Evolutionary conservation across 1,140 invertebrate species (phyloP).

Genomic region (Arion vulgaris): DNA sequence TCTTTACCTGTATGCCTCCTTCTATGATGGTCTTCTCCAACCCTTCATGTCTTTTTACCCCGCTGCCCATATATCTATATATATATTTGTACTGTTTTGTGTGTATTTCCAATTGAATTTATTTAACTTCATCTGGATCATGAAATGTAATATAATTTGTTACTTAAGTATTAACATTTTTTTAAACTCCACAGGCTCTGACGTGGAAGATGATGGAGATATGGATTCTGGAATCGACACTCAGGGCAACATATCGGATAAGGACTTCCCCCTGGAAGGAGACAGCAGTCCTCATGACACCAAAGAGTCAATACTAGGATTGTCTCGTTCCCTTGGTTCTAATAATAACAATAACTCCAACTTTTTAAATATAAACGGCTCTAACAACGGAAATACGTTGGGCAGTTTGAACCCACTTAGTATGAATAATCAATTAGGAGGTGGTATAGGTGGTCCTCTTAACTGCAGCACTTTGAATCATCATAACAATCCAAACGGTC

Average conservation of each 20-base stretch:
- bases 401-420: conserved; percentile 2
- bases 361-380: conserved; percentile 40
- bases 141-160: no score
- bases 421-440: neutral
- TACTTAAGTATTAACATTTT: no score
- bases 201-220: conserved; percentile 64
- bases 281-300: conserved; percentile 56
- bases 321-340: conserved; percentile 47
- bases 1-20: no score
- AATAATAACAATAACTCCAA: conserved; percentile 50
- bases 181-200: conserved; percentile 63
- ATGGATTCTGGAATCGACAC: conserved; percentile 62
- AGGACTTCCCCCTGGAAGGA: conserved; percentile 60
- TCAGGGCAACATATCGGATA: conserved; percentile 59
- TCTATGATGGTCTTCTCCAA: no score
- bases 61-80: no score
- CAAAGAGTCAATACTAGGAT: conserved; percentile 58
- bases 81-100: no score
- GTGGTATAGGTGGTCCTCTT: conserved; percentile 2
- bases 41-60: no score
- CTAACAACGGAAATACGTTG: conserved; percentile 7
- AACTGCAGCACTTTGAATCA: conserved; percentile 21
- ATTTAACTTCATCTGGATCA: no score
- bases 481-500: conserved; percentile 6
- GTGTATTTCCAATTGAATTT: no score